Evolutionary conservation across 2,797 vertebrate species (phyloP).

Genomic region (Ispidina lecontei): DNA sequence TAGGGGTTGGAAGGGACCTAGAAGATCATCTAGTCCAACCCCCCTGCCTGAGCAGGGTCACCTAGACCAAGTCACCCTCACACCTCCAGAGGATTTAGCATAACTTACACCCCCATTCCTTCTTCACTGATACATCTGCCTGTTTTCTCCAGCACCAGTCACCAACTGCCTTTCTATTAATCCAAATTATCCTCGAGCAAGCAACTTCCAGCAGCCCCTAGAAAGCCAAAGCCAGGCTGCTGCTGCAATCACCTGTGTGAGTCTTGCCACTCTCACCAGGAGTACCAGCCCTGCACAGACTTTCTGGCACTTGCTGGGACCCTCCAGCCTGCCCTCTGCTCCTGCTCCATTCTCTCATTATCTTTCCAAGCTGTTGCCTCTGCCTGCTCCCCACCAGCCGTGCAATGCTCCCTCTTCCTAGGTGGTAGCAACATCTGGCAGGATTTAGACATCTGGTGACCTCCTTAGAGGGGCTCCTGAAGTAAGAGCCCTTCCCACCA

Average conservation of each 20-base stretch:
- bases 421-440: slow-evolving; percentile 20
- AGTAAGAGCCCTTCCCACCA: slow-evolving; percentile 1
- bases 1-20: too few species aligned
- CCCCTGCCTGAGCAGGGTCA: too few species aligned
- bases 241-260: background rate
- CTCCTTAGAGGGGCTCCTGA: background rate
- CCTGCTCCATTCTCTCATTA: background rate
- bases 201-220: background rate
- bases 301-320: background rate
- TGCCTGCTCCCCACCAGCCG: background rate
- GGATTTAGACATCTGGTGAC: slow-evolving; percentile 11
- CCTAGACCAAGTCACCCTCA: background rate
- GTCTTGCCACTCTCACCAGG: background rate
- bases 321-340: background rate
- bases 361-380: background rate
- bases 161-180: background rate
- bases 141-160: background rate
- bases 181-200: background rate
- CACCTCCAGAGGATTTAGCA: background rate
- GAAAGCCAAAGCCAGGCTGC: background rate
- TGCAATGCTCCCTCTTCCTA: background rate
- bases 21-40: too few species aligned
- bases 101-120: background rate
- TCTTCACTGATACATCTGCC: background rate
- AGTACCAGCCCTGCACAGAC: background rate